Evolutionary conservation across 2,888 invertebrate species (phyloP), one percentile per base, ranked within the genome.

Genomic region (Diogma glabrata): DNA sequence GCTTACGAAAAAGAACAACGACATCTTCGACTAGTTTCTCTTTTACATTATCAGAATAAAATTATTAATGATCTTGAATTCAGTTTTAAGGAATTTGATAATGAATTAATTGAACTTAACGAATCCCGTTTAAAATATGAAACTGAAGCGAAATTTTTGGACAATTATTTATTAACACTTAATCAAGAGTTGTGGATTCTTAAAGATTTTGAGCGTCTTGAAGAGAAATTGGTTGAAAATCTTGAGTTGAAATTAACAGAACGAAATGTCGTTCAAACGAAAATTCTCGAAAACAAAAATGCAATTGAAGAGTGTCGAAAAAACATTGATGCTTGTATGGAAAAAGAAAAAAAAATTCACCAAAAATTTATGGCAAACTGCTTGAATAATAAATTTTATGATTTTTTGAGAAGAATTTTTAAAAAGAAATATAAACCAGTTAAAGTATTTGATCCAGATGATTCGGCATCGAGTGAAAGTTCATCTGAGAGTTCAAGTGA

Each of bases 371-470:
- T 76, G 51, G 71, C 67, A 23, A 70, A 76, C 7, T 74, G 80
- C 1, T 76, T 73, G 38, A 82, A 85, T 50, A 84, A 84, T 61
- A 87, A 85, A 63, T 91, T 86, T 64, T 77, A 76, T 6, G 82
- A 84, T 59, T 91, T 89, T 62, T 67, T 93, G 38, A 76, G 78
- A 17, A 79, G 82, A 60, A 88, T 93, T 51, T 92, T 84, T 61
- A 86, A 82, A 62, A 92, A 88, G 64, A 88, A 86, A 61, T 87
- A 82, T 60, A 84, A 83, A 55, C 77, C 82, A 6, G 79, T 80
- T 0, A 84, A 83, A 60, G 70, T 71, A 1, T 69, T 62, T 47
- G 73, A 70, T 47, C 76, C 74, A 5, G 74, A 75, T 52, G 77
- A 46, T 24, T 46, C 46, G 16, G 10, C 40, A 14, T 28, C 26